Conservation (phyloP, 2,888 invertebrate genomes). For the Ceramica pisi region DNA sequence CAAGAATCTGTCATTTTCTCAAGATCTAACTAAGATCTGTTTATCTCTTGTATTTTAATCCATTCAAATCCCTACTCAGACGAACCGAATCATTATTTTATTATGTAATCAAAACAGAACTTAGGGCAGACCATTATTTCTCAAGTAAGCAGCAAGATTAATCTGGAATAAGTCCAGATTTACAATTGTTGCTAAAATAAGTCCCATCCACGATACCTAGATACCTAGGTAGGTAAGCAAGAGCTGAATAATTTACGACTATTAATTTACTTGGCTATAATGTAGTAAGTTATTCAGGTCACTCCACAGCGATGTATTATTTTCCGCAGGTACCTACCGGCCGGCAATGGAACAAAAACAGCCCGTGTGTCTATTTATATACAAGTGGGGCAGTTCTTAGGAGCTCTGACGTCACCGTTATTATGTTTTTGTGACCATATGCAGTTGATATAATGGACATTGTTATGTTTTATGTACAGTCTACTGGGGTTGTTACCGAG, state of each 20-base stretch:
- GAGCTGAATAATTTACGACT: constrained; percentile 49
- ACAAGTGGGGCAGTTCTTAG: constrained; percentile 46
- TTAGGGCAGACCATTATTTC: constrained; percentile 27
- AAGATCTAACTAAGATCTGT: not conserved
- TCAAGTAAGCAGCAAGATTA: constrained; percentile 26
- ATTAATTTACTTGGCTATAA: constrained; percentile 51
- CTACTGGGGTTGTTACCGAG: too few relatives aligned
- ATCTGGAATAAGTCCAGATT: constrained; percentile 42
- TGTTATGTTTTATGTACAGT: constrained; percentile 9
- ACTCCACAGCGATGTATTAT: constrained; percentile 51
- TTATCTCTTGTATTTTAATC: constrained; percentile 19
- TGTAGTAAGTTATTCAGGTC: constrained; percentile 53
- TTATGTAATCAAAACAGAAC: constrained; percentile 31
- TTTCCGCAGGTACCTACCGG: constrained; percentile 27
- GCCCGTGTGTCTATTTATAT: constrained; percentile 32
- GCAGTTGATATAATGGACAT: constrained; percentile 4
- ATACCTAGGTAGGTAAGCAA: constrained; percentile 14
- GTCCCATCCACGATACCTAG: constrained; percentile 13
- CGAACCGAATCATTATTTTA: constrained; percentile 38
- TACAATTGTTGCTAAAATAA: constrained; percentile 30
- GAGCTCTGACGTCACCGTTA: constrained; percentile 26
- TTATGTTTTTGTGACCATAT: constrained; percentile 14
- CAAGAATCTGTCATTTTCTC: not conserved
- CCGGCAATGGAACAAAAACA: constrained; percentile 47
- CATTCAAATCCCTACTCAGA: constrained; percentile 13